Evolutionary conservation across 2,888 invertebrate species (phyloP).

Genomic region (Dastarcus helophoroides): DNA sequence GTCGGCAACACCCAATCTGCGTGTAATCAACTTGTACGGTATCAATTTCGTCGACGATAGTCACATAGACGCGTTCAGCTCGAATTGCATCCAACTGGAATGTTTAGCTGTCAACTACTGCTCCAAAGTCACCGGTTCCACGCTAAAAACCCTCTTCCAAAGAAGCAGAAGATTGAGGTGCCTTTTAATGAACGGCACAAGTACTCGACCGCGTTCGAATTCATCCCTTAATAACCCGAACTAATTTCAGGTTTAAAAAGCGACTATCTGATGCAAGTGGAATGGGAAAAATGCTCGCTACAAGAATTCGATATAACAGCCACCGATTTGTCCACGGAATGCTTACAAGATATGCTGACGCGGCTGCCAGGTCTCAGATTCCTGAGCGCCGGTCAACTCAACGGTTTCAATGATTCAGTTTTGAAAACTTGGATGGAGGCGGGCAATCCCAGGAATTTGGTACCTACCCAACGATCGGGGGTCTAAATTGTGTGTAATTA

Average conservation of each 20-base stretch:
- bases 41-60: conserved; percentile 98
- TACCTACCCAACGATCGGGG: no score
- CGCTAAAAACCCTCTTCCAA: conserved; percentile 87
- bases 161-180: conserved; percentile 85
- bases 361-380: conserved; percentile 78
- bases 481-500: no score
- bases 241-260: conserved; percentile 69
- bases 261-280: conserved; percentile 87
- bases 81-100: conserved; percentile 92
- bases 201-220: conserved; percentile 40
- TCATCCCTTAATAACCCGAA: background rate
- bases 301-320: conserved; percentile 95
- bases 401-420: conserved; percentile 94
- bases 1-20: conserved; percentile 92
- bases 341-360: conserved; percentile 83
- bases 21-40: conserved; percentile 96
- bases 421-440: conserved; percentile 83
- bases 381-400: conserved; percentile 91
- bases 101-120: conserved; percentile 96
- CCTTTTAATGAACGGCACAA: conserved; percentile 93
- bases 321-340: conserved; percentile 89
- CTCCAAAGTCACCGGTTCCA: conserved; percentile 90
- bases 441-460: conserved; percentile 55
- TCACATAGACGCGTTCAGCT: conserved; percentile 95
- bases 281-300: conserved; percentile 88